Percentiles rank a stretch among this genome's conserved stretches.
Evolutionary conservation across 2,113 vertebrate species (phyloP).

Genomic region (Oreamnos americanus): DNA sequence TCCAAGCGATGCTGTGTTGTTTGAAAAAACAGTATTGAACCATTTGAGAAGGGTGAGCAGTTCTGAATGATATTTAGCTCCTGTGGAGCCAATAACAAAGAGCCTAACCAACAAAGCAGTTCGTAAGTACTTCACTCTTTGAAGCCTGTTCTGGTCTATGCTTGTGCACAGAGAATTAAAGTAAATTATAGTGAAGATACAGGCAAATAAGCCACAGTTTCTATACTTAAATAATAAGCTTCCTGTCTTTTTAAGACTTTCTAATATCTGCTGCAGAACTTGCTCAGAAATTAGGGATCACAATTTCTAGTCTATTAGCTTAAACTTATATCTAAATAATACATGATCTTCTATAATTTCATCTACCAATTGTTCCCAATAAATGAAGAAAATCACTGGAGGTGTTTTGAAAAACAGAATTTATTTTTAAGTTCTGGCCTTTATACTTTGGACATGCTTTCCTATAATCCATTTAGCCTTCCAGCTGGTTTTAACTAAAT

Average conservation of each 20-base stretch:
- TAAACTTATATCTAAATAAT: constrained; percentile 23
- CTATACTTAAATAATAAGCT: constrained; percentile 71
- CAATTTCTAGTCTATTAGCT: constrained; percentile 56
- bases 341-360: not conserved
- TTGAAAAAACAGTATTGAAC: constrained; percentile 56
- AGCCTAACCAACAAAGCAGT: constrained; percentile 72
- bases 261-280: not conserved
- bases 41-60: constrained; percentile 46
- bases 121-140: constrained; percentile 71
- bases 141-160: constrained; percentile 68
- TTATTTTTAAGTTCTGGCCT: constrained; percentile 25
- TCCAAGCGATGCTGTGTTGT: not conserved
- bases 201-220: constrained; percentile 72
- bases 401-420: constrained; percentile 4
- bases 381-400: not conserved
- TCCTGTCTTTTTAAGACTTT: constrained; percentile 68
- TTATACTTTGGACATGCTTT: not conserved
- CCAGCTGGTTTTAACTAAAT: not conserved
- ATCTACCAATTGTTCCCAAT: not conserved
- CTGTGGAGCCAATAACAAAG: constrained; percentile 61
- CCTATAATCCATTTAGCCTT: constrained; percentile 14
- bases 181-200: constrained; percentile 64
- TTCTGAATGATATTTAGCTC: constrained; percentile 67
- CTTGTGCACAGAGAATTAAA: constrained; percentile 60
- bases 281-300: constrained; percentile 56